phyloP scores from a whole-genome alignment of 2,113 vertebrate species.

The Xerus inauris region DNA sequence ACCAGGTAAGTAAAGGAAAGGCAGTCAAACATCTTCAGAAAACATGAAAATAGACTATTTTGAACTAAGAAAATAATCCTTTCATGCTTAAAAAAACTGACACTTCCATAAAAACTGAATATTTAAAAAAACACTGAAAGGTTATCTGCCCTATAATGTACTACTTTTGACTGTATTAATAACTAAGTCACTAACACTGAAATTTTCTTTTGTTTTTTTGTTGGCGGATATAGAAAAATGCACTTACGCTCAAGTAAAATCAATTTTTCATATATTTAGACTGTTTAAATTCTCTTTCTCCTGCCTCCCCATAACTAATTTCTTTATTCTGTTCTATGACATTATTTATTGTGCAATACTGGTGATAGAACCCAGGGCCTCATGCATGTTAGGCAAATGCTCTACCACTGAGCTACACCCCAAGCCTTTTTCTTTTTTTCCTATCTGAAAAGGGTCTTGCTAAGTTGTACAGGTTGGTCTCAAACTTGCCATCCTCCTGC shows the following conservation, averaged over 20 bases:
- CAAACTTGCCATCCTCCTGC: background rate
- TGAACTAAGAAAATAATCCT: constrained; percentile 46
- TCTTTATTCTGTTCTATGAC: background rate
- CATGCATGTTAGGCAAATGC: background rate
- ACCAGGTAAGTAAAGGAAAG: background rate
- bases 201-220: background rate
- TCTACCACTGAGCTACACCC: background rate
- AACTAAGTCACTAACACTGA: background rate
- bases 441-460: background rate
- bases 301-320: background rate
- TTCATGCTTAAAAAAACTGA: background rate
- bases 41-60: background rate
- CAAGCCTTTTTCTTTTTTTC: background rate
- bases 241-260: background rate
- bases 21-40: background rate
- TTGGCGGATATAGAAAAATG: background rate
- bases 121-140: background rate
- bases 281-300: background rate
- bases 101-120: background rate
- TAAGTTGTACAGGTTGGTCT: background rate
- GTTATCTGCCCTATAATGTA: background rate
- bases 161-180: background rate
- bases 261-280: background rate
- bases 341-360: background rate
- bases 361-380: background rate